Percentiles rank a stretch among this genome's conserved stretches.
Conservation (phyloP, 2,113 vertebrate genomes). For the Telmatochromis sp. region DNA sequence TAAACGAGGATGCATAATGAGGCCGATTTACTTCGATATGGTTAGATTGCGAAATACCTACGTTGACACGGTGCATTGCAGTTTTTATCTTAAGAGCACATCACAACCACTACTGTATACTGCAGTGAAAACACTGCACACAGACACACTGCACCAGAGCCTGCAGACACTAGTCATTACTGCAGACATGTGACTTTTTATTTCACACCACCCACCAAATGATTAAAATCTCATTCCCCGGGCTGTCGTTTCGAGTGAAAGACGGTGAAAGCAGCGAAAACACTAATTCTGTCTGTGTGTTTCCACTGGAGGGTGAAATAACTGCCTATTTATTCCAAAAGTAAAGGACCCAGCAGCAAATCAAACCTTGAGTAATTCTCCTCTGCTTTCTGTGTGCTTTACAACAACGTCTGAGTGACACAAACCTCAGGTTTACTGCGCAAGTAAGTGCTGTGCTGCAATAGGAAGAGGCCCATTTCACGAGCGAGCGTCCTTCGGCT, state of each 20-base stretch:
- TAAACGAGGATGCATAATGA: background rate
- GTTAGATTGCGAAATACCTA: background rate
- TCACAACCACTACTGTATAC: background rate
- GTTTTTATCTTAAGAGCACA: background rate
- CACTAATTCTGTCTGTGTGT: background rate
- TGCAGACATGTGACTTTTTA: slow-evolving; percentile 6
- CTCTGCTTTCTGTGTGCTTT: background rate
- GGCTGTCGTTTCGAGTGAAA: background rate
- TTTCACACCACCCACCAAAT: background rate
- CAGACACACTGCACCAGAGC: background rate
- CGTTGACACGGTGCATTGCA: background rate
- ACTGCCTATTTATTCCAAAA: background rate
- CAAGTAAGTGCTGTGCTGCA: background rate
- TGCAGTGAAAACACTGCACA: background rate
- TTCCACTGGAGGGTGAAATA: background rate
- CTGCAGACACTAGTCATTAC: background rate
- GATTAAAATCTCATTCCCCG: background rate
- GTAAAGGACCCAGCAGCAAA: background rate
- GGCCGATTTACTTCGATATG: background rate
- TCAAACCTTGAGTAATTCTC: background rate
- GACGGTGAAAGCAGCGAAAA: background rate
- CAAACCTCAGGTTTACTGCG: background rate
- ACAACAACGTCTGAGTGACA: background rate
- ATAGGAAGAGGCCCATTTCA: slow-evolving; percentile 16
- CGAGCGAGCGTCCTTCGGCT: slow-evolving; percentile 11